phyloP scores from a whole-genome alignment of 2,888 invertebrate species.

The Cantharis lateralis region DNA sequence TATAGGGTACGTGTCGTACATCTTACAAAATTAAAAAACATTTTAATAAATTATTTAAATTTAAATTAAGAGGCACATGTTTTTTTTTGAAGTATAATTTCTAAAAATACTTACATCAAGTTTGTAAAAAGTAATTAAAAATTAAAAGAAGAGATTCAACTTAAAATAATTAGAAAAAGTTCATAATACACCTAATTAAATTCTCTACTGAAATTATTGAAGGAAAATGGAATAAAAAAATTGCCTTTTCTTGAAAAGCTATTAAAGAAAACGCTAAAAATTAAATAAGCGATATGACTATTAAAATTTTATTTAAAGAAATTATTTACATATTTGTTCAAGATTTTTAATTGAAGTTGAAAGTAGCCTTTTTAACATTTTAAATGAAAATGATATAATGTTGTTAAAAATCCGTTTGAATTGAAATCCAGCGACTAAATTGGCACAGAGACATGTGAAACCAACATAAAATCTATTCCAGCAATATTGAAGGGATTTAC shows the following conservation, averaged over 20 bases:
- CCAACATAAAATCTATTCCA: background rate
- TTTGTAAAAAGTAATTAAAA: slow-evolving; percentile 16
- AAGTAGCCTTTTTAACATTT: background rate
- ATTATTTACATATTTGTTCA: background rate
- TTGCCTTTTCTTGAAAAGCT: background rate
- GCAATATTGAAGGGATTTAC: background rate
- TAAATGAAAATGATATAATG: background rate
- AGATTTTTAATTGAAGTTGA: background rate
- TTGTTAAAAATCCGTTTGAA: background rate
- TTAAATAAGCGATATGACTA: background rate
- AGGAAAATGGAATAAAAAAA: background rate
- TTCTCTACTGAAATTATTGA: slow-evolving; percentile 1
- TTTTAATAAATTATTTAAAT: background rate
- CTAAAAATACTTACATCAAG: background rate
- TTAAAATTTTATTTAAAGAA: background rate
- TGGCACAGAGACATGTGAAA: background rate
- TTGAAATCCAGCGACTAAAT: no score
- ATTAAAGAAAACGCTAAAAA: background rate
- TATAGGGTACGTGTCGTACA: no score
- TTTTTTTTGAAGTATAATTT: background rate
- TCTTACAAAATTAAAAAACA: background rate
- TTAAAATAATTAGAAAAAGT: slow-evolving; percentile 24
- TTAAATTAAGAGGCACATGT: background rate
- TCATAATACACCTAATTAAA: slow-evolving; percentile 24
- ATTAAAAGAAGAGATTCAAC: slow-evolving; percentile 18